These are phyloP conservation scores for Drosophila bocki DNA, from an alignment of 1,140 invertebrate genomes.

Conservation along the genomic window DNA sequence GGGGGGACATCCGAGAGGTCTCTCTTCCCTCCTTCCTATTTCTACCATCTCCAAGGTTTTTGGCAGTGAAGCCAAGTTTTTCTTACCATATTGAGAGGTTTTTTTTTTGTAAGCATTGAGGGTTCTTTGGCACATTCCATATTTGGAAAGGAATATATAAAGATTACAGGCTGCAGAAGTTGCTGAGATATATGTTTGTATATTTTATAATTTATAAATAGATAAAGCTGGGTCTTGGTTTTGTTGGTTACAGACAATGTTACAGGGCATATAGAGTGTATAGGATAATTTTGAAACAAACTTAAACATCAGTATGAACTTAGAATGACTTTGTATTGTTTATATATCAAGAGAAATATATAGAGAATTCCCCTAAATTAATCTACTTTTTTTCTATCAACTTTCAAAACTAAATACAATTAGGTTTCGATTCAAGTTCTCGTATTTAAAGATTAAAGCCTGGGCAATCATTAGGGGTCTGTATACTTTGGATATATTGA, in stretches of 20 bases:
- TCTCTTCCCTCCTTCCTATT: not conserved
- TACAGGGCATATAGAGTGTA: not conserved
- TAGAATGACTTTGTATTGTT: no score
- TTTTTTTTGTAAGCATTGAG: not conserved
- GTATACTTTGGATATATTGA: not conserved
- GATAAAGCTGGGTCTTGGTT: not conserved
- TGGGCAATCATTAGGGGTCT: not conserved
- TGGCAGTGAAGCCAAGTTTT: constrained; percentile 39
- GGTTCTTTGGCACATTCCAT: constrained; percentile 10
- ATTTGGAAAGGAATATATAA: constrained; percentile 24
- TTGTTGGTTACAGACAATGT: not conserved
- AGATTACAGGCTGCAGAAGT: constrained; percentile 6
- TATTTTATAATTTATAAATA: not conserved
- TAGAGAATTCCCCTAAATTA: no score
- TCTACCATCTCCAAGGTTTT: constrained; percentile 13
- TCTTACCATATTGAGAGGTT: not conserved
- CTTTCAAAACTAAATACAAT: no score
- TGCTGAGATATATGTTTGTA: not conserved
- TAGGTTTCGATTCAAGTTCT: not conserved
- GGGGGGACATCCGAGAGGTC: constrained; percentile 14
- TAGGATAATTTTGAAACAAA: no score
- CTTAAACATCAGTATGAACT: no score
- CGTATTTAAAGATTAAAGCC: not conserved
- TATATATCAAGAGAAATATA: no score
- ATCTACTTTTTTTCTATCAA: no score